Evolutionary conservation across 2,888 invertebrate genomes (phyloP).

Genomic region (Tiphia femorata): DNA sequence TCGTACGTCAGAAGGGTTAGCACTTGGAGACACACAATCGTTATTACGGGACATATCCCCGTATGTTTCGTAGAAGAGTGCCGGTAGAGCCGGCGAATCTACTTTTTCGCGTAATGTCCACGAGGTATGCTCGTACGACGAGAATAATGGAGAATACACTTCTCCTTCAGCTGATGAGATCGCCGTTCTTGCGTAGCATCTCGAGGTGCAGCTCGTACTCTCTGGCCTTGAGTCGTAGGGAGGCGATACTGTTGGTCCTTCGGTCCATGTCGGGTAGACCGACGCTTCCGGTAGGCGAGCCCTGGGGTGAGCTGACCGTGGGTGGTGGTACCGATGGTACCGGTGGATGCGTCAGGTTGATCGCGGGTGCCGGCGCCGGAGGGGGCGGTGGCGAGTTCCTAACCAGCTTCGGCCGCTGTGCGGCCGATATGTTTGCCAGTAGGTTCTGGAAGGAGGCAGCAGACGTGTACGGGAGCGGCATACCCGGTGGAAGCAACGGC

Average conservation of each 20-base stretch:
- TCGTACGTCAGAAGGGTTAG: too few relatives aligned
- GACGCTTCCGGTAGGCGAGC: constrained; percentile 62
- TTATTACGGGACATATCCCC: too few relatives aligned
- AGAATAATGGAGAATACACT: too few relatives aligned
- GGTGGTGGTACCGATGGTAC: constrained; percentile 45
- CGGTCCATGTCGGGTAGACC: constrained; percentile 82
- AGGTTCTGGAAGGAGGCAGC: constrained; percentile 86
- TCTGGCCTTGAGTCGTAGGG: constrained; percentile 86
- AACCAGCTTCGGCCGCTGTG: constrained; percentile 71
- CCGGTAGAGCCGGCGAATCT: too few relatives aligned
- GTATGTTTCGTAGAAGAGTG: too few relatives aligned
- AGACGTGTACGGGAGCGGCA: constrained; percentile 71
- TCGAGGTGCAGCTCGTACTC: constrained; percentile 90
- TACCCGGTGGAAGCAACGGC: constrained; percentile 75
- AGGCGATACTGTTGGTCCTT: constrained; percentile 89
- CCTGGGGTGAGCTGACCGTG: constrained; percentile 45
- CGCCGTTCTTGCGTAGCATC: constrained; percentile 84
- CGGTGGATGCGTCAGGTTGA: constrained; percentile 65
- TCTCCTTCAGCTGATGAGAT: constrained; percentile 85
- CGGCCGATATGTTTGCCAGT: constrained; percentile 82
- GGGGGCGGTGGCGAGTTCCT: constrained; percentile 65
- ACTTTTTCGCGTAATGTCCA: too few relatives aligned
- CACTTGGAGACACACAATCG: too few relatives aligned
- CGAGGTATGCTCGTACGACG: too few relatives aligned
- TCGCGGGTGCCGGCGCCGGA: constrained; percentile 61